Evolutionary conservation across 2,888 invertebrate genomes (phyloP).

Genomic region (Tipula helvola): DNA sequence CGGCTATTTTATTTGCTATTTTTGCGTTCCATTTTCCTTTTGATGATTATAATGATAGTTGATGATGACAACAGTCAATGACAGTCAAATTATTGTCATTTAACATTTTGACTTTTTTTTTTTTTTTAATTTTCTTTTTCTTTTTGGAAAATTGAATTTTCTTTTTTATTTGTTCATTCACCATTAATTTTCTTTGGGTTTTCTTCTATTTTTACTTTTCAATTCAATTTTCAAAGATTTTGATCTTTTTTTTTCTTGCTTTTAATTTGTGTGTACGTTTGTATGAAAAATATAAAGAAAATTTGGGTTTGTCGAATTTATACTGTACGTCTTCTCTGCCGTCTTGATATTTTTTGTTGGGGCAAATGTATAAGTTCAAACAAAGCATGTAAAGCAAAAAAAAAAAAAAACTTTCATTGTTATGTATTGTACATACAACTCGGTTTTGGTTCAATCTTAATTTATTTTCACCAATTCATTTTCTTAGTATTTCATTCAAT

Average conservation of each 20-base stretch:
- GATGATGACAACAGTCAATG: constrained; percentile 10
- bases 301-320: not conserved
- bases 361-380: not conserved
- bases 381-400: not conserved
- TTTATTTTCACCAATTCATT: not conserved
- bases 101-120: constrained; percentile 8
- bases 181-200: constrained; percentile 7
- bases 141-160: not conserved
- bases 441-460: not conserved
- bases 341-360: not conserved
- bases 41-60: constrained; percentile 7
- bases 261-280: not conserved
- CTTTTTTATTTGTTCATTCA: constrained; percentile 8
- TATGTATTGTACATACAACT: not conserved
- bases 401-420: not conserved
- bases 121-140: not conserved
- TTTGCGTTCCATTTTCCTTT: not conserved
- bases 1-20: not conserved
- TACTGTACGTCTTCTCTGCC: not conserved
- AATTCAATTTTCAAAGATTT: constrained; percentile 7
- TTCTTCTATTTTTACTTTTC: not conserved
- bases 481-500: not conserved
- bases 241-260: not conserved
- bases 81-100: constrained; percentile 8
- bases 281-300: not conserved